A percentile compares a stretch with the other conserved stretches of the same genome.
Evolutionary conservation across 92 coral and sea anemone genomes (phyloP).

Genomic region (Ricordea florida): DNA sequence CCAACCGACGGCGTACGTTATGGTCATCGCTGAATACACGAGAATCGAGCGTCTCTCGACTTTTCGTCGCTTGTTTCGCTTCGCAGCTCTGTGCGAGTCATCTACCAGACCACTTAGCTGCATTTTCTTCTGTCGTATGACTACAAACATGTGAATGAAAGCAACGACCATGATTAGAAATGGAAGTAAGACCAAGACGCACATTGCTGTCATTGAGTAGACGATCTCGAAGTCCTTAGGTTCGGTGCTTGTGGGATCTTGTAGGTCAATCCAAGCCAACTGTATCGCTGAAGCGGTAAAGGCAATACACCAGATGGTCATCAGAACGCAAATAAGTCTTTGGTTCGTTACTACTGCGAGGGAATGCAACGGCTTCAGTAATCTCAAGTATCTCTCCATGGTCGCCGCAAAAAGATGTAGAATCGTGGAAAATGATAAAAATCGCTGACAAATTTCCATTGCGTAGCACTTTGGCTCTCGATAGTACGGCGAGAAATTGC

Average conservation of each 20-base stretch:
- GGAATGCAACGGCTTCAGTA: not conserved
- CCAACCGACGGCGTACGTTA: not conserved
- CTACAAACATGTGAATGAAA: not conserved
- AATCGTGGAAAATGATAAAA: conserved; percentile 10
- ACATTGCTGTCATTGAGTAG: not conserved
- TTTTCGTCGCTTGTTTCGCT: not conserved
- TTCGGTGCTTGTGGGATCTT: not conserved
- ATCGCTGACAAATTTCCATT: conserved; percentile 21
- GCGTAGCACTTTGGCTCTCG: not conserved
- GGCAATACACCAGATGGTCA: not conserved
- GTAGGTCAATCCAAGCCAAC: not conserved
- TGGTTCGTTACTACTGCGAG: not conserved
- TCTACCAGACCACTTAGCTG: too few relatives aligned
- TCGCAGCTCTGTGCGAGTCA: too few relatives aligned
- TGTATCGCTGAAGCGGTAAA: not conserved
- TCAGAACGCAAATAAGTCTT: not conserved
- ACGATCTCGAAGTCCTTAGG: not conserved
- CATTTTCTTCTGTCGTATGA: not conserved
- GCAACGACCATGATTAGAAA: conserved; percentile 1
- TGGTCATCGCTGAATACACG: not conserved
- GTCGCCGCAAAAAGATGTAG: conserved; percentile 9
- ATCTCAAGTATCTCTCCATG: conserved; percentile 1
- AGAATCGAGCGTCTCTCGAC: not conserved
- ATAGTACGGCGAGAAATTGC: not conserved
- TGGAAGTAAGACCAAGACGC: not conserved